A percentile compares a stretch with the other conserved stretches of the same genome.
These are phyloP conservation scores for Pomatorhinus ruficollis DNA, from an alignment of 2,113 vertebrate species.

Conservation along the genomic window DNA sequence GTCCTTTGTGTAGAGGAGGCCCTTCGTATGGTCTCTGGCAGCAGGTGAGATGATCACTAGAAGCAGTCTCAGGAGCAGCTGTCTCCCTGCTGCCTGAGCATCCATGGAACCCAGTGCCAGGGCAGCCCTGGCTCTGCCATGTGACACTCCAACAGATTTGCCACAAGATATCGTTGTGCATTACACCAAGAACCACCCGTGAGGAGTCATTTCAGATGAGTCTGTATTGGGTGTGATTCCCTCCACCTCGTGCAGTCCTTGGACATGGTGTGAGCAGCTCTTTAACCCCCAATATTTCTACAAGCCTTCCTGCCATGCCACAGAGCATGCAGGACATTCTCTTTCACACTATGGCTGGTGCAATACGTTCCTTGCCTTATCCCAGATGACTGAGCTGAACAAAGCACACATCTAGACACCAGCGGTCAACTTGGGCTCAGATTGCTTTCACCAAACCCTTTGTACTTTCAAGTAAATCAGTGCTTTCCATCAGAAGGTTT, in stretches of 20 bases:
- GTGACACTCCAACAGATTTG: fast-evolving
- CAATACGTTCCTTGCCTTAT: neutral
- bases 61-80: neutral
- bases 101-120: fast-evolving
- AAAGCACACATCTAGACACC: neutral
- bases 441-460: neutral
- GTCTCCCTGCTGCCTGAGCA: neutral
- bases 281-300: neutral
- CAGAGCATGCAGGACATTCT: fast-evolving
- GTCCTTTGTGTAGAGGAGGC: neutral
- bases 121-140: neutral
- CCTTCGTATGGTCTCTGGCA: neutral
- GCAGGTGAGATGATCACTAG: neutral
- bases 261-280: neutral
- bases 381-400: neutral
- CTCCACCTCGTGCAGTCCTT: neutral
- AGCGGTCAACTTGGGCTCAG: neutral
- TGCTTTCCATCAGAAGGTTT: neutral
- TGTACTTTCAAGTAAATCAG: neutral
- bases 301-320: neutral
- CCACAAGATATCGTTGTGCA: neutral
- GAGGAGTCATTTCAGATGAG: neutral
- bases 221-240: neutral
- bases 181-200: neutral
- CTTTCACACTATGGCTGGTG: fast-evolving